Percentiles rank a stretch among this genome's conserved stretches.
phyloP scores from a whole-genome alignment of 2,888 invertebrate genomes.

The Diadromus collaris region DNA sequence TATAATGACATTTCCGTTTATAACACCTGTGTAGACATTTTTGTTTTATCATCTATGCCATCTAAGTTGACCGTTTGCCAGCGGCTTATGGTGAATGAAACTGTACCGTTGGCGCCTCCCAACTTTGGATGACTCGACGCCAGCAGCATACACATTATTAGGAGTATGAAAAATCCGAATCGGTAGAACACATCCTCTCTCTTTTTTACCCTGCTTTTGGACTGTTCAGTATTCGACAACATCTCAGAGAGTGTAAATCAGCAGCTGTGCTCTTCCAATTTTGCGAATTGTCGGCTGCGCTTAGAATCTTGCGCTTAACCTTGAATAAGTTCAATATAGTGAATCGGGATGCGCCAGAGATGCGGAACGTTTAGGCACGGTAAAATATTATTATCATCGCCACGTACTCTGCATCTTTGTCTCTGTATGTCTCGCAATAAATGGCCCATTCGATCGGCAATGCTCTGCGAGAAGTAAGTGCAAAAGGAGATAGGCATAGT shows the following conservation, averaged over 20 bases:
- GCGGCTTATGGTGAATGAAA: neutral
- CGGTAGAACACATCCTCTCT: constrained; percentile 63
- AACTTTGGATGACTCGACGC: constrained; percentile 75
- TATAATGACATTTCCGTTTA: constrained; percentile 75
- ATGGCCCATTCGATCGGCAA: constrained; percentile 1
- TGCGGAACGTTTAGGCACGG: neutral
- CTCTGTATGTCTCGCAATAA: neutral
- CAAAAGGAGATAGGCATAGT: constrained; percentile 44
- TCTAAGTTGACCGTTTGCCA: constrained; percentile 1
- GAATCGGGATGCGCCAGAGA: neutral
- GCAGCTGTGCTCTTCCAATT: neutral
- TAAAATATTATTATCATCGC: neutral
- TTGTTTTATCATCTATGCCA: neutral
- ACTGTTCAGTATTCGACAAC: constrained; percentile 21
- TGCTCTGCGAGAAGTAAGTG: constrained; percentile 41
- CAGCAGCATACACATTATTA: constrained; percentile 75
- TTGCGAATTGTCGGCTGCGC: neutral
- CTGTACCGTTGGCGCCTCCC: constrained; percentile 74
- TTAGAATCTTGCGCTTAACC: constrained; percentile 17
- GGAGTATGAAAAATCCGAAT: constrained; percentile 75
- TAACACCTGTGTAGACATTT: constrained; percentile 68
- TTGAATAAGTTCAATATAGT: constrained; percentile 31
- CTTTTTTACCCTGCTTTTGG: constrained; percentile 30
- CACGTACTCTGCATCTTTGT: neutral
- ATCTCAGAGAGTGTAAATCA: neutral